phyloP scores from a whole-genome alignment of 2,797 vertebrate species.

The Lutra lutra region DNA sequence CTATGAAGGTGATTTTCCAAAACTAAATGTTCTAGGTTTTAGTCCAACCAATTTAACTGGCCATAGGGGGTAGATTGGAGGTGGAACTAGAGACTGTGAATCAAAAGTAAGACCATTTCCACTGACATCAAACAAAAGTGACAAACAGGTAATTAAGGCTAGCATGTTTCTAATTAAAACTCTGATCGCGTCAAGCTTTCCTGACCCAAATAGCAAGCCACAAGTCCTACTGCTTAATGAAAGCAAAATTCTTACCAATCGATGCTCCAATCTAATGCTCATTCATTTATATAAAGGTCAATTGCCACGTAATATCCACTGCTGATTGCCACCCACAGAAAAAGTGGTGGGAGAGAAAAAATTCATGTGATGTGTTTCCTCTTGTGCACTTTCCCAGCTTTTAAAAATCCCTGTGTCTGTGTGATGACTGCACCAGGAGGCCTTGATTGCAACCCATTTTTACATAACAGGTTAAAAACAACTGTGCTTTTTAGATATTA shows the following conservation, averaged over 20 bases:
- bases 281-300: conserved; percentile 81
- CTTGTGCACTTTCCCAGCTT: conserved; percentile 60
- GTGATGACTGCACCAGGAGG: not conserved
- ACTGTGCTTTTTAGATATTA: conserved; percentile 52
- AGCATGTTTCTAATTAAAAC: conserved; percentile 83
- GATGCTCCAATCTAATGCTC: conserved; percentile 68
- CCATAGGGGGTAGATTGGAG: conserved; percentile 53
- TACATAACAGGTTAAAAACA: conserved; percentile 53
- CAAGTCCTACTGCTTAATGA: conserved; percentile 82
- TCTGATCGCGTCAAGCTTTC: conserved; percentile 81
- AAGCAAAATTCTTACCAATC: conserved; percentile 73
- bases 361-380: not conserved
- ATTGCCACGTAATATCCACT: conserved; percentile 67
- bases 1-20: conserved; percentile 70
- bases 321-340: conserved; percentile 71
- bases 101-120: conserved; percentile 76
- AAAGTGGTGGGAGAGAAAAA: conserved; percentile 64
- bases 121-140: conserved; percentile 72
- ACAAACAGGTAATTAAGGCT: conserved; percentile 82
- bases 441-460: conserved; percentile 65
- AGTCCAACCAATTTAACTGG: conserved; percentile 75
- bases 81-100: conserved; percentile 58
- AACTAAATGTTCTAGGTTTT: conserved; percentile 68
- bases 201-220: conserved; percentile 79
- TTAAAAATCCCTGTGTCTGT: conserved; percentile 69